phyloP scores from a whole-genome alignment of 2,113 vertebrate genomes.

The Calyptommatus sinebrachiatus region DNA sequence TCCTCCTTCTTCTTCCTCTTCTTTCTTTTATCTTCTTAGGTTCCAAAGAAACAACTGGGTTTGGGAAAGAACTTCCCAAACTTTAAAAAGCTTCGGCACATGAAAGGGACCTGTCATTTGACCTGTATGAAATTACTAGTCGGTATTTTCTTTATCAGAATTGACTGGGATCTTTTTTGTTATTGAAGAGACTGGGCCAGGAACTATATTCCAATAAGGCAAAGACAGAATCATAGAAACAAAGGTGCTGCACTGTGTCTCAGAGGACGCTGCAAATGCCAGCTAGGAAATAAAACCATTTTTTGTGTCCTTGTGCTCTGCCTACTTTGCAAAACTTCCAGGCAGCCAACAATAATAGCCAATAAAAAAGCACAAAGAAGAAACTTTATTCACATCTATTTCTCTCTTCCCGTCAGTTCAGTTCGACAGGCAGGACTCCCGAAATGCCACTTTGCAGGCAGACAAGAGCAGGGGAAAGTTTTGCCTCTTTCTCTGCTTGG shows the following conservation, averaged over 20 bases:
- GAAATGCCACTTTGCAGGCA: no score
- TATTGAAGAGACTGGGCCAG: no score
- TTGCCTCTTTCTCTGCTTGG: no score
- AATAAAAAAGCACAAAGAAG: no score
- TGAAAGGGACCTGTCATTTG: rapidly evolving
- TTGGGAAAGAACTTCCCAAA: rapidly evolving
- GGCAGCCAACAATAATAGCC: no score
- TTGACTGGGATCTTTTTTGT: background rate
- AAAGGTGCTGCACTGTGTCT: background rate
- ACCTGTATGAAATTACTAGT: rapidly evolving
- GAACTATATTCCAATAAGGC: background rate
- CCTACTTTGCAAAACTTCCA: no score
- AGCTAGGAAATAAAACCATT: background rate
- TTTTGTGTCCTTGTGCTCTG: no score
- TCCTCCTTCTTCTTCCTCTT: no score
- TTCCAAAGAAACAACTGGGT: background rate
- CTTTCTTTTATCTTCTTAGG: no score
- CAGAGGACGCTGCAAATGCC: background rate
- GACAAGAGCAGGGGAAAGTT: no score
- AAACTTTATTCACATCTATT: no score
- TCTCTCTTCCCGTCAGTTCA: background rate
- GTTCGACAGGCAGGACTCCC: no score
- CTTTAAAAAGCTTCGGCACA: rapidly evolving
- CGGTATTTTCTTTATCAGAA: background rate
- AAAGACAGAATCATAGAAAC: background rate